Evolutionary conservation across 2,888 invertebrate species (phyloP), one percentile per base, ranked within the genome.

Genomic region (Atrina japonica): DNA sequence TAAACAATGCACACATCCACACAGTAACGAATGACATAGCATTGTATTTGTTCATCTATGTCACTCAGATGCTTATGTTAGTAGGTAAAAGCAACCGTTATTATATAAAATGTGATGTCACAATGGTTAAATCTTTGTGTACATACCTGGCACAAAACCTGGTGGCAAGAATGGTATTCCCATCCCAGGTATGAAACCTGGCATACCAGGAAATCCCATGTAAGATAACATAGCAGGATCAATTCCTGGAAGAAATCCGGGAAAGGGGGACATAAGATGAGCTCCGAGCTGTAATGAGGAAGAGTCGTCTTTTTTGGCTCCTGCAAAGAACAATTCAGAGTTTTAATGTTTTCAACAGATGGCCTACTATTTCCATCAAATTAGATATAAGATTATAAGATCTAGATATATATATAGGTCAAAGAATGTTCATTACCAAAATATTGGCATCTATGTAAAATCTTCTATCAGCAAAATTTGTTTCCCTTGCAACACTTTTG

Each of bases 141-240:
- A 76, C 83, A 70, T 76, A 88, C 89, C 88, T 80, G 89, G 87
- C 75, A 89, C 82, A 60, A 87, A 78, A 50, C 86, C 92, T 73
- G 93, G 93, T 83, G 93, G 93, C 85, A 94, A 91, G 87, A 93
- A 92, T 83, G 89, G 87, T 74, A 87, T 81, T 11, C 82, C 89
- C 75, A 89, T 84, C 50, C 90, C 90, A n/a, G 90, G 89, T 77
- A 86, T 86, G 77, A 87, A 88, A 56, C 88, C 87, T 18, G 91
- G 88, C 72, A 91, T 84, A 56, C 89, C 88, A 69, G 91, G 83
- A 41, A 90, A 91, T 16, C 91, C 91, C 89, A 91, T 89, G 82
- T 89, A 90, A 58, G 91, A 88, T 75, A 91, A 78, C 79, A 91
- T 84, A 45, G 85, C 83, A 18, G 89, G 83, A 68, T 88, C 88